Conservation (phyloP, 2,797 vertebrate species). For the Micromesistius poutassou region DNA sequence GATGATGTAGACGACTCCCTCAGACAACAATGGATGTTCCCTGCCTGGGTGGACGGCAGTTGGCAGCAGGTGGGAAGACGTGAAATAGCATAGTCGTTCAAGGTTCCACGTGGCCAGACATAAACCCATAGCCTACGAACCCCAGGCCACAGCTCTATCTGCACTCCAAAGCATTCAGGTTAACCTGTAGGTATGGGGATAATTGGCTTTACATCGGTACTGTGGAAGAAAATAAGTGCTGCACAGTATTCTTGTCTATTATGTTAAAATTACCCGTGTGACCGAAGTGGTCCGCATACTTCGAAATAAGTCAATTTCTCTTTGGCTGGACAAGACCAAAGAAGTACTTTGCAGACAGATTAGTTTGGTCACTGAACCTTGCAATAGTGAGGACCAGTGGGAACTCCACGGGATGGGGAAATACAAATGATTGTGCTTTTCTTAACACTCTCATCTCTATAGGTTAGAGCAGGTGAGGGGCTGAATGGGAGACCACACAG, state of each 20-base stretch:
- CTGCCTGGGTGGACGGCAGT: constrained; percentile 46
- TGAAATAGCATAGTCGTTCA: constrained; percentile 45
- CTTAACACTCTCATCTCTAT: not conserved
- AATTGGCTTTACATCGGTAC: not conserved
- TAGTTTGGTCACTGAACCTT: not conserved
- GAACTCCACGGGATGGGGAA: too few relatives aligned
- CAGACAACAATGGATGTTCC: constrained; percentile 55
- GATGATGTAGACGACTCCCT: constrained; percentile 57
- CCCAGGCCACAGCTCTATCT: not conserved
- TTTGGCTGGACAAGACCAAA: not conserved
- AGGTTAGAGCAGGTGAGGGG: constrained; percentile 8
- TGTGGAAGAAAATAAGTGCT: not conserved
- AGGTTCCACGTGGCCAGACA: constrained; percentile 21
- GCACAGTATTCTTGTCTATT: not conserved
- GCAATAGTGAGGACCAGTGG: not conserved
- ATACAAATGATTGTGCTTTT: too few relatives aligned
- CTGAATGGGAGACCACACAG: constrained; percentile 6
- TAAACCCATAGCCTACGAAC: not conserved
- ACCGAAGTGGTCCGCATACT: not conserved
- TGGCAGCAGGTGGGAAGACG: constrained; percentile 51
- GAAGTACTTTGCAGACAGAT: not conserved
- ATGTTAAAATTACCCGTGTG: not conserved
- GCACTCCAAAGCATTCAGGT: not conserved
- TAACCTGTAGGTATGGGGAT: not conserved
- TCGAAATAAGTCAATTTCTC: not conserved